Percentiles rank a stretch among this genome's conserved stretches.
Evolutionary conservation across 1,140 invertebrate genomes (phyloP).

Genomic region (Zaprionus ghesquierei): DNA sequence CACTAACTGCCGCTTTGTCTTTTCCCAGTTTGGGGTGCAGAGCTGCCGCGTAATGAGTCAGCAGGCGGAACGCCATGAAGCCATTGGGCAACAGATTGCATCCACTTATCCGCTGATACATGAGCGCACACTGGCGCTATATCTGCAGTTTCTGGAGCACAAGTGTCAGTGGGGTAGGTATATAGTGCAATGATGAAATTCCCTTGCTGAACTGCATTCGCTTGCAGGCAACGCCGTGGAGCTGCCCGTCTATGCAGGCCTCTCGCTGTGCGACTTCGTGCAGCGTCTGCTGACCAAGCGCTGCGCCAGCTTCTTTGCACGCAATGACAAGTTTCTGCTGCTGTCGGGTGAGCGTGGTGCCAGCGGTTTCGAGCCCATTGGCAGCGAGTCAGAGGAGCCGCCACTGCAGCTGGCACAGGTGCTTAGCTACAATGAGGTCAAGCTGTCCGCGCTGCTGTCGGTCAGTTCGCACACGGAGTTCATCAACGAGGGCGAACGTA

Average conservation of each 20-base stretch:
- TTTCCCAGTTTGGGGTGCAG: conserved; percentile 46
- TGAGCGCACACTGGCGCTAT: conserved; percentile 68
- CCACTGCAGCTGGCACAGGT: conserved; percentile 83
- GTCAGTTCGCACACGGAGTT: conserved; percentile 86
- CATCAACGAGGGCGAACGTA: conserved; percentile 86
- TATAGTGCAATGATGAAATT: neutral
- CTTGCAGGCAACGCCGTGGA: conserved; percentile 61
- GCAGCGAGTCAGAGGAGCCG: conserved; percentile 68
- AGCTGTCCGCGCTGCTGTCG: conserved; percentile 85
- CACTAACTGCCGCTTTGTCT: no score
- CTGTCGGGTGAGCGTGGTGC: conserved; percentile 80
- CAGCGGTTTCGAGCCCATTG: conserved; percentile 84
- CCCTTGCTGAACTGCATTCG: neutral
- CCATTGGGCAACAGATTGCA: conserved; percentile 41
- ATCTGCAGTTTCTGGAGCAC: conserved; percentile 72
- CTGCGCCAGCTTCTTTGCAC: conserved; percentile 83
- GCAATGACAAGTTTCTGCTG: conserved; percentile 82
- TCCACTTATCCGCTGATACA: conserved; percentile 75
- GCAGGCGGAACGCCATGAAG: neutral
- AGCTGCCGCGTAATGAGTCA: conserved; percentile 53
- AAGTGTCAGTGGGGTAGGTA: conserved; percentile 63
- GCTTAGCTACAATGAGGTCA: conserved; percentile 82
- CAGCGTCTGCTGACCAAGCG: conserved; percentile 84
- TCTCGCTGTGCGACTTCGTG: conserved; percentile 82
- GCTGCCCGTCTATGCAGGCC: conserved; percentile 44